Evolutionary conservation across 2,113 vertebrate genomes (phyloP).

Genomic region (Tautogolabrus adspersus): DNA sequence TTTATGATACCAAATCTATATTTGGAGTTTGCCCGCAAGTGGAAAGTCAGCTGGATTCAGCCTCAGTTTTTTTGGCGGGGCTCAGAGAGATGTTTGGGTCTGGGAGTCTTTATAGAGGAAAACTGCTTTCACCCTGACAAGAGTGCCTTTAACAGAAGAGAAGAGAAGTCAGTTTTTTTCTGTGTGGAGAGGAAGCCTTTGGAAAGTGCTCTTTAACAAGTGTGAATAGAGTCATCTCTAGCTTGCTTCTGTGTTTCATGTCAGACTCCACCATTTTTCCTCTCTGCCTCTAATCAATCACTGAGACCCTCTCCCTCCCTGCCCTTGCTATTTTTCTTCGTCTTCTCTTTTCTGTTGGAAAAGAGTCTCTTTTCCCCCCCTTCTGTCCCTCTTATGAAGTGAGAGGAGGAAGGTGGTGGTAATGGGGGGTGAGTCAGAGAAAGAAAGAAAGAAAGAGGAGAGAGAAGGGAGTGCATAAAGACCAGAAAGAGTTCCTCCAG

Average conservation of each 20-base stretch:
- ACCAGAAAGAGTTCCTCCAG: constrained; percentile 61
- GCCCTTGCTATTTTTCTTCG: constrained; percentile 42
- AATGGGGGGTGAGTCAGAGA: constrained; percentile 23
- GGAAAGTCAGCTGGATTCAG: constrained; percentile 8
- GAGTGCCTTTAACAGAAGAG: constrained; percentile 32
- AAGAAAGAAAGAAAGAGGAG: constrained; percentile 37
- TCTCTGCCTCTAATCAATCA: constrained; percentile 77
- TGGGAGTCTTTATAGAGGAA: constrained; percentile 34
- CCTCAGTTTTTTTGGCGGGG: not conserved
- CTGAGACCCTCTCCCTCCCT: constrained; percentile 29
- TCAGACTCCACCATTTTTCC: constrained; percentile 56
- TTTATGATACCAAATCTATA: not conserved
- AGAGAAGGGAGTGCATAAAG: constrained; percentile 56
- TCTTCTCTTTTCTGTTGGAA: constrained; percentile 44
- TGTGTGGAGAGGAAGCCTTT: constrained; percentile 34
- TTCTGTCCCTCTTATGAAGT: constrained; percentile 41
- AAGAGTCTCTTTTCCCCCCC: constrained; percentile 16
- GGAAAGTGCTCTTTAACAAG: constrained; percentile 59
- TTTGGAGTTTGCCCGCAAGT: constrained; percentile 15
- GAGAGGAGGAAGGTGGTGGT: constrained; percentile 34
- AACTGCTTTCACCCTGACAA: constrained; percentile 38
- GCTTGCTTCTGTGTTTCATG: constrained; percentile 67
- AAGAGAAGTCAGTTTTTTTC: constrained; percentile 12
- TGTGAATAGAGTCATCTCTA: constrained; percentile 66
- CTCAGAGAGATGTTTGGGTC: constrained; percentile 32